Percentiles rank a stretch among this genome's conserved stretches.
Evolutionary conservation across 2,113 vertebrate genomes (phyloP).

Genomic region (Patagioenas fasciata): DNA sequence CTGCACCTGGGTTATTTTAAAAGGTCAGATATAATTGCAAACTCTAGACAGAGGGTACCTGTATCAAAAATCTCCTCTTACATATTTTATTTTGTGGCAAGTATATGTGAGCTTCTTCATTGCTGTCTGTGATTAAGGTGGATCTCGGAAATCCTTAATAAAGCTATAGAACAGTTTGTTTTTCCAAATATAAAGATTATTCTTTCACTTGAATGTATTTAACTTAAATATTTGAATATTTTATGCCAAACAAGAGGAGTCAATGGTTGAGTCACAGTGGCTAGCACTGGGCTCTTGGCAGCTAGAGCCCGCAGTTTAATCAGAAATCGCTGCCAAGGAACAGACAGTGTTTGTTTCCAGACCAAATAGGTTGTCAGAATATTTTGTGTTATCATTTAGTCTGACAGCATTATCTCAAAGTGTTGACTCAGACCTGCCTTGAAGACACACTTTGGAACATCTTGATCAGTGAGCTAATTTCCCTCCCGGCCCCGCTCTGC

Average conservation of each 20-base stretch:
- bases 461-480: not conserved
- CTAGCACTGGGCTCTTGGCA: not conserved
- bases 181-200: not conserved
- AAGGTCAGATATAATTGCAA: conserved; percentile 20
- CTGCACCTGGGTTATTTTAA: conserved; percentile 9
- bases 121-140: not conserved
- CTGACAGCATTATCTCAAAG: conserved; percentile 14
- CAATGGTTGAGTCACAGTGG: not conserved
- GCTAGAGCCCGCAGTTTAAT: not conserved
- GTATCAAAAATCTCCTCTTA: not conserved
- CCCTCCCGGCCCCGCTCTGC: not conserved
- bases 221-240: not conserved
- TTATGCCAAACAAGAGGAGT: not conserved
- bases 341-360: not conserved
- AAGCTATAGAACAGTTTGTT: not conserved
- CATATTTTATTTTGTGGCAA: not conserved
- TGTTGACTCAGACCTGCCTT: conserved; percentile 18
- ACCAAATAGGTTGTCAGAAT: not conserved
- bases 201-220: not conserved
- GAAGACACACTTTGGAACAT: conserved; percentile 1
- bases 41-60: not conserved
- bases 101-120: not conserved
- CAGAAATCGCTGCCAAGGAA: conserved; percentile 23
- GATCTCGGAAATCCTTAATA: not conserved
- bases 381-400: not conserved